Percentiles rank a stretch among this genome's conserved stretches.
Evolutionary conservation across 2,888 invertebrate genomes (phyloP).

Genomic region (Heteromurus nitidus): DNA sequence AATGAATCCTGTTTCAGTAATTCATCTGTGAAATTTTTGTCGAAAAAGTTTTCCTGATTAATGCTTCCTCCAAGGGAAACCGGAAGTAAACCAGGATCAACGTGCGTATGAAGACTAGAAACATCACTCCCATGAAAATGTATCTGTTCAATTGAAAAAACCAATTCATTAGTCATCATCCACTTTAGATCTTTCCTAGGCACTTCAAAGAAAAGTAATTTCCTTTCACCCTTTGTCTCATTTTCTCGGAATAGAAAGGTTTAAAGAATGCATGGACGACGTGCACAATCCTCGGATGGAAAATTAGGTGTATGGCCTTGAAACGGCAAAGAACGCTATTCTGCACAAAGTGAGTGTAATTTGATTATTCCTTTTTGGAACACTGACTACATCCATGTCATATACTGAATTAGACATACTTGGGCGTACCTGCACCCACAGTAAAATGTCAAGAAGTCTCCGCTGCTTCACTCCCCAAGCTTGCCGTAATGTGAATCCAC

Average conservation of each 20-base stretch:
- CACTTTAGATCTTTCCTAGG: not conserved
- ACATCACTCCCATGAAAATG: conserved; percentile 64
- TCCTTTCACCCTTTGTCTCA: conserved; percentile 53
- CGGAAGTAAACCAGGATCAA: conserved; percentile 58
- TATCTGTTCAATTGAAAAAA: conserved; percentile 56
- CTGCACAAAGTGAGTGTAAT: not conserved
- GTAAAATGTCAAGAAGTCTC: not conserved
- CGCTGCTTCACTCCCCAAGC: not conserved
- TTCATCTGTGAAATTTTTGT: not conserved
- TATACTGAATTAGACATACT: not conserved
- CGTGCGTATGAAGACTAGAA: conserved; percentile 51
- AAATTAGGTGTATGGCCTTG: conserved; percentile 13
- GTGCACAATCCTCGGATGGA: conserved; percentile 30
- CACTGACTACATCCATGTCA: not conserved
- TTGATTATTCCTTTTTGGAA: too few species aligned
- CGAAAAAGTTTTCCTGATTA: conserved; percentile 21
- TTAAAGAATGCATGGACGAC: conserved; percentile 25
- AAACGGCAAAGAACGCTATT: conserved; percentile 16
- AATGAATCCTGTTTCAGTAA: not conserved
- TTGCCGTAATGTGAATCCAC: not conserved
- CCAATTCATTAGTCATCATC: not conserved
- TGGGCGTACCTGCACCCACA: not conserved
- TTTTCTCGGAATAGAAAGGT: conserved; percentile 65
- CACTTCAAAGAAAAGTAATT: not conserved
- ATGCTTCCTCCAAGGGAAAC: conserved; percentile 45